Percentiles rank a stretch among this genome's conserved stretches.
phyloP scores from a whole-genome alignment of 2,888 invertebrate species.

The Eristalis arbustorum region DNA sequence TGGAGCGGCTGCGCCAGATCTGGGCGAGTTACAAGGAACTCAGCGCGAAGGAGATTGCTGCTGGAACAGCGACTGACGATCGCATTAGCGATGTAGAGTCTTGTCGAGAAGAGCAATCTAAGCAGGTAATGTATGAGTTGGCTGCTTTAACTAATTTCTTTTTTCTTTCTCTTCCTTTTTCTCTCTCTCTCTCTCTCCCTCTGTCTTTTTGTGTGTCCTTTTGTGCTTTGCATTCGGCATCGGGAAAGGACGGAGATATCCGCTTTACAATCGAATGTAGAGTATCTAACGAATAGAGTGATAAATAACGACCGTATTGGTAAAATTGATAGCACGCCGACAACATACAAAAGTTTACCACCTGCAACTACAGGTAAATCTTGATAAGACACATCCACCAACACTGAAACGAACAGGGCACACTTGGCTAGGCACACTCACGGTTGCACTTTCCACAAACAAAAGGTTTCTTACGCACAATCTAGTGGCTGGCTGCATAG shows the following conservation, averaged over 20 bases:
- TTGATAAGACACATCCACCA: background rate
- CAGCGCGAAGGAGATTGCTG: conserved; percentile 38
- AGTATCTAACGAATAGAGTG: conserved; percentile 80
- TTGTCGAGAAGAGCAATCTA: conserved; percentile 75
- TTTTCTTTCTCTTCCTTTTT: conserved; percentile 56
- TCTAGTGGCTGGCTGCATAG: too few species aligned
- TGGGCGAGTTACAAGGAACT: conserved; percentile 79
- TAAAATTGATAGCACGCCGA: conserved; percentile 77
- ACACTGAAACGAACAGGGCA: background rate
- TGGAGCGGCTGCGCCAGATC: conserved; percentile 78
- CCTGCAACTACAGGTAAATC: conserved; percentile 77
- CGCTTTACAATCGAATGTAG: conserved; percentile 80
- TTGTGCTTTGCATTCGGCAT: conserved; percentile 4
- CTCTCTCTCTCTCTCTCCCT: conserved; percentile 55
- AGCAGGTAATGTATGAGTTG: conserved; percentile 68
- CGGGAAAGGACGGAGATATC: conserved; percentile 79
- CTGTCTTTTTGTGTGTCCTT: conserved; percentile 16
- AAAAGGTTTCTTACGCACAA: too few species aligned
- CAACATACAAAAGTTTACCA: conserved; percentile 77
- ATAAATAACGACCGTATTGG: conserved; percentile 79
- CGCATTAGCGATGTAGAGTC: conserved; percentile 70
- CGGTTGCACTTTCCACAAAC: background rate
- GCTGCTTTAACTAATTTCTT: conserved; percentile 72
- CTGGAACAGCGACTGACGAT: conserved; percentile 2
- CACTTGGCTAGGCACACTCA: background rate